These are phyloP conservation scores for Corythoichthys intestinalis DNA, from an alignment of 2,113 vertebrate genomes.

Conservation along the genomic window DNA sequence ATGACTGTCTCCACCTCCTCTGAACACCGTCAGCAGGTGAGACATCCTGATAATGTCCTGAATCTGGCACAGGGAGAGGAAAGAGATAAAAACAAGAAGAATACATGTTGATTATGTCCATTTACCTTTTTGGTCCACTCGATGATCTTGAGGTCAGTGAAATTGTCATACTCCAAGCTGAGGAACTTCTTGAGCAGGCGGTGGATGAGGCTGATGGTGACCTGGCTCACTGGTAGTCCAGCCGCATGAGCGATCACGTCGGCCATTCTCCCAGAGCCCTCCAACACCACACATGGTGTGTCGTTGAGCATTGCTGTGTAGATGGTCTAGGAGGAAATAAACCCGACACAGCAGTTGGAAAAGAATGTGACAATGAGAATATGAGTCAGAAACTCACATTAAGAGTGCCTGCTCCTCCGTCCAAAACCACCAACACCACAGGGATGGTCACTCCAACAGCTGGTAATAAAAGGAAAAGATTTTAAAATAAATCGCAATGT, in stretches of 20 bases:
- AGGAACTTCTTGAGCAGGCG: slow-evolving; percentile 79
- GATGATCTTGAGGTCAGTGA: slow-evolving; percentile 72
- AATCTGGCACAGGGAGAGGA: slow-evolving; percentile 72
- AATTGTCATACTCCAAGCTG: slow-evolving; percentile 73
- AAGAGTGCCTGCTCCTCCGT: slow-evolving; percentile 91
- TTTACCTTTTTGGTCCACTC: slow-evolving; percentile 93
- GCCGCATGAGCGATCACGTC: slow-evolving; percentile 89
- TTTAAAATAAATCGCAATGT: neutral
- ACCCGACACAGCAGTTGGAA: slow-evolving; percentile 3
- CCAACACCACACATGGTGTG: slow-evolving; percentile 89
- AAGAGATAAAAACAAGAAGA: neutral
- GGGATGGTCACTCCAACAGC: slow-evolving; percentile 82
- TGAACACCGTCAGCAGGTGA: slow-evolving; percentile 86
- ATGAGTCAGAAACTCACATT: slow-evolving; percentile 74
- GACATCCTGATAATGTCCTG: slow-evolving; percentile 85
- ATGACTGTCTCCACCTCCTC: slow-evolving; percentile 78
- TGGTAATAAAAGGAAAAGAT: slow-evolving; percentile 30
- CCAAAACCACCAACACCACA: slow-evolving; percentile 88
- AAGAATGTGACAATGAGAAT: neutral
- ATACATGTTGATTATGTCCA: neutral
- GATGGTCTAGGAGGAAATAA: slow-evolving; percentile 78
- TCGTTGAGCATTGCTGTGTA: slow-evolving; percentile 82
- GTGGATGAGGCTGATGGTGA: slow-evolving; percentile 78
- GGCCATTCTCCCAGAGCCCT: slow-evolving; percentile 89
- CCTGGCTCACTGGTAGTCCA: slow-evolving; percentile 64